Evolutionary conservation across 2,797 vertebrate species (phyloP), one percentile per base, ranked within the genome.

Genomic region (Acanthornis magna): DNA sequence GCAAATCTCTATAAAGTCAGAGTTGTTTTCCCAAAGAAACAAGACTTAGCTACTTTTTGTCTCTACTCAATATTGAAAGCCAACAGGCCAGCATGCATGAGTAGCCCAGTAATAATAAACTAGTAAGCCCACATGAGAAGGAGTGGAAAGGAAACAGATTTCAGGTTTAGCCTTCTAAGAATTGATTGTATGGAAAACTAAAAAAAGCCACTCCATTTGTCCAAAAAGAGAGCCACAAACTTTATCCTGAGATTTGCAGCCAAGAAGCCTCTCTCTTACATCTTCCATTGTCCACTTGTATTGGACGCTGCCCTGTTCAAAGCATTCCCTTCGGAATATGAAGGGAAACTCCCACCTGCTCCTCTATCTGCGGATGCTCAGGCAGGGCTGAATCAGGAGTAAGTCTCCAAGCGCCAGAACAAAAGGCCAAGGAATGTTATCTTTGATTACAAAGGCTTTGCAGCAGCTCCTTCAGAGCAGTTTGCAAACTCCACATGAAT

Each of bases 381-480:
- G 7, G 8, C 34, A 73, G 58, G 54, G 40, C 66, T 74, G 73
- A 83, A 77, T 45, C 50, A 42, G 76, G 55, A 77, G 65, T 51
- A 85, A 85, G 92, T 66, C 91, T 89, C 29, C 0, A 5, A 50
- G 43, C 21, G 48, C 60, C 75, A 67, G 75, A 87, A 79, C 0
- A 2, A 88, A 91, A 88, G 79, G 68, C 92, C 73, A 51, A 71
- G 57, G 57, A 77, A 83, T 4, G 29, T 50, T 72, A 72, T 32
- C 73, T 61, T 58, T 80, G 70, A 75, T 77, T 78, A 88, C 79
- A 68, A 84, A 55, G 62, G 80, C 55, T 95, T 95, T 85, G 75
- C 63, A 73, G 81, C 68, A 74, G 45, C 30, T 86, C 32, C 51
- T 91, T 76, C 3, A 0, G 36, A 85, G 27, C 29, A 26, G 40